A percentile compares a stretch with the other conserved stretches of the same genome.
These are phyloP conservation scores for Ypsolopha scabrella DNA, from an alignment of 2,888 invertebrate genomes.

Conservation along the genomic window DNA sequence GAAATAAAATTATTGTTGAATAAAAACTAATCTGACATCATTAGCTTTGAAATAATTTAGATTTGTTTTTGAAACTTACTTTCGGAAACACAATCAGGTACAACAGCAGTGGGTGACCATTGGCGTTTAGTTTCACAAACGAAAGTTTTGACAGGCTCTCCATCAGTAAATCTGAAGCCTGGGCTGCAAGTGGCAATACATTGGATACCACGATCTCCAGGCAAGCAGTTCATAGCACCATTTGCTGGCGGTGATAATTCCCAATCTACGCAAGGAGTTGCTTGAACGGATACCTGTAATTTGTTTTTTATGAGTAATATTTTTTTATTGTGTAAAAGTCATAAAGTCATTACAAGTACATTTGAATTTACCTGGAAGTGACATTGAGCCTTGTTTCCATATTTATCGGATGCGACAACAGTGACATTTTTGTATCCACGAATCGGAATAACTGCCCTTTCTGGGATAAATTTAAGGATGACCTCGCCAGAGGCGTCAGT, in stretches of 20 bases:
- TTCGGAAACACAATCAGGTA: slow-evolving; percentile 96
- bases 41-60: not conserved
- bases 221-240: slow-evolving; percentile 88
- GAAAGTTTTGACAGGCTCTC: slow-evolving; percentile 88
- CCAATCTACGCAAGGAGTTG: slow-evolving; percentile 95
- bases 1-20: slow-evolving; percentile 21
- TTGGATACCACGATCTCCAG: slow-evolving; percentile 85
- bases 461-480: slow-evolving; percentile 83
- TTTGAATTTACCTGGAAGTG: slow-evolving; percentile 82
- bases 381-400: slow-evolving; percentile 89
- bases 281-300: slow-evolving; percentile 83
- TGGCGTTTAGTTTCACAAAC: slow-evolving; percentile 83
- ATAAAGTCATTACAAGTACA: too few relatives aligned
- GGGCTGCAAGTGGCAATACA: slow-evolving; percentile 92
- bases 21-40: slow-evolving; percentile 1
- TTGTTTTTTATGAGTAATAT: not conserved
- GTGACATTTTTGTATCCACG: slow-evolving; percentile 93
- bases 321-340: not conserved
- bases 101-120: slow-evolving; percentile 90
- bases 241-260: slow-evolving; percentile 90
- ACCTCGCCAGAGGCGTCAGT: slow-evolving; percentile 92
- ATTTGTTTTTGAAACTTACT: slow-evolving; percentile 57
- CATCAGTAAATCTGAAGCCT: slow-evolving; percentile 92
- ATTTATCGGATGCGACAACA: slow-evolving; percentile 88
- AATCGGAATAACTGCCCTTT: slow-evolving; percentile 85